Evolutionary conservation across 2,888 invertebrate species (phyloP), one percentile per base, ranked within the genome.

Genomic region (Zootermopsis nevadensis): DNA sequence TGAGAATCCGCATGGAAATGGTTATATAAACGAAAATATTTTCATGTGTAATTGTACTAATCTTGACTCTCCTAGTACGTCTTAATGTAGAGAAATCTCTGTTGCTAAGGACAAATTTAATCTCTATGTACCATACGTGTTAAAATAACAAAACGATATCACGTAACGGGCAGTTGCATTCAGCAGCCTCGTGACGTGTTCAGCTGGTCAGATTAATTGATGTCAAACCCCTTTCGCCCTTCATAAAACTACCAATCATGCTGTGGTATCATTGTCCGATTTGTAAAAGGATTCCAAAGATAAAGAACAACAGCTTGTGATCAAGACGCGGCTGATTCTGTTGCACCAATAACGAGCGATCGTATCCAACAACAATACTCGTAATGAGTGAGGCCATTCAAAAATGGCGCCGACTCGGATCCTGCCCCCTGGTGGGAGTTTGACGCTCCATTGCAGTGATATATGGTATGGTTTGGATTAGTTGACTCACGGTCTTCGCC

Each of bases 171-270:
- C 27, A 48, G 48, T 6, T n/a, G n/a, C 15, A 27, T 6, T 60
- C 35, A 72, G 31, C 33, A 33, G 72, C 33, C 19, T 33, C 33
- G 33, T 30, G 27, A 31, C 22, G 31, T 67, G 15, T 31, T 33
- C 72, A 72, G 12, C 35, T 72, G 33, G 33, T 33, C 30, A 53
- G 53, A 77, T 82, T 77, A 79, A 82, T 82, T 82, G 82, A 77
- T 82, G 82, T 67, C 82, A 69, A 82, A 82, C 24, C 79, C 55
- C 30, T 53, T 27, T 53, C 69, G 35, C 69, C 82, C 53, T 48
- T 82, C 77, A 48, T 8, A 24, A 81, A 76, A 35, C 82, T 76
- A 82, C 81, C 81, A 81, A 81, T 81, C 81, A 81, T 35, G 74
- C 60, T 38, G 33, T 38, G 74, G 72, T 74, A 31, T 74, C 31